Evolutionary conservation across 2,797 vertebrate species (phyloP).

Genomic region (Setipinna tenuifilis): DNA sequence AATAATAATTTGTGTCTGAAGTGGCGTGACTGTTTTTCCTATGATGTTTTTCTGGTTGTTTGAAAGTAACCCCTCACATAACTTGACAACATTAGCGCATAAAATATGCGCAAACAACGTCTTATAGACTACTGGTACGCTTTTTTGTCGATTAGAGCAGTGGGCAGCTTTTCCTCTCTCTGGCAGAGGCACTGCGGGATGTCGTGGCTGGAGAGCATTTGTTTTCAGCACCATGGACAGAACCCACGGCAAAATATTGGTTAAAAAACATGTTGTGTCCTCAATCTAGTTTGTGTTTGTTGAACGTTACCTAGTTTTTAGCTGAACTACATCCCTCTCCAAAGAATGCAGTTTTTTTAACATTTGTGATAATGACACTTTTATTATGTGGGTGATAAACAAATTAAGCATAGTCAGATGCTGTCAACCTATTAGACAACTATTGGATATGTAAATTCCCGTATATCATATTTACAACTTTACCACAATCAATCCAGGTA

Average conservation of each 20-base stretch:
- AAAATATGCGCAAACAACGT: neutral
- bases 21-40: neutral
- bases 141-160: neutral
- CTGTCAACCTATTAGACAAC: no score
- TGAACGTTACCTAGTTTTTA: no score
- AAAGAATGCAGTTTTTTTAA: no score
- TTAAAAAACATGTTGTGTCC: neutral
- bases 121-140: neutral
- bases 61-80: neutral
- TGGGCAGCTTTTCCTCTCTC: neutral
- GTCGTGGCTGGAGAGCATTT: neutral
- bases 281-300: no score
- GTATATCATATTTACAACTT: neutral
- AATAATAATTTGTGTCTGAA: neutral
- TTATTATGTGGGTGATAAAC: no score
- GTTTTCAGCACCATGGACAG: conserved; percentile 32
- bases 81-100: neutral
- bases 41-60: neutral
- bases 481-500: neutral
- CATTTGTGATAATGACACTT: no score
- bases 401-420: no score
- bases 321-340: no score
- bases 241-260: neutral
- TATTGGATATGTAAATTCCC: neutral
- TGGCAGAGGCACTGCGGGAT: neutral